Evolutionary conservation across 2,888 invertebrate species (phyloP).

Genomic region (Leucophenga montana): DNA sequence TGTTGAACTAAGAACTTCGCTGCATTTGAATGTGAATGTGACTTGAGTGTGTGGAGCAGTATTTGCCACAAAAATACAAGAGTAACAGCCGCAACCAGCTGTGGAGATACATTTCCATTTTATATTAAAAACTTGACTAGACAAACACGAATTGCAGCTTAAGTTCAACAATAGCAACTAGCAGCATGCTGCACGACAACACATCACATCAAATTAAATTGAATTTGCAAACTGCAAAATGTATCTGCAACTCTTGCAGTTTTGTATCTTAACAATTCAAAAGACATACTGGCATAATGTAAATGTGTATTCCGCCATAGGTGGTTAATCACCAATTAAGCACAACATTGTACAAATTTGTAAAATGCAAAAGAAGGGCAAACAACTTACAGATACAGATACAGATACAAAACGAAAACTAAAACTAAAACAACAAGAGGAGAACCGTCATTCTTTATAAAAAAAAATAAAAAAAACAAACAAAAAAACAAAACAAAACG

Average conservation of each 20-base stretch:
- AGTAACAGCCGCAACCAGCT: neutral
- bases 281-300: constrained; percentile 19
- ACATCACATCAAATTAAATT: constrained; percentile 25
- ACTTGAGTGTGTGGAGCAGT: neutral
- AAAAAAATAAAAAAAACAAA: constrained; percentile 1
- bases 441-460: constrained; percentile 44
- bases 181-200: constrained; percentile 25
- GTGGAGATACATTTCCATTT: constrained; percentile 20
- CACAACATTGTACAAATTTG: constrained; percentile 71
- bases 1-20: neutral
- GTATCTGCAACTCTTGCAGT: constrained; percentile 7
- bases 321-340: constrained; percentile 73
- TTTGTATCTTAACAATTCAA: constrained; percentile 37
- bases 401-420: constrained; percentile 6
- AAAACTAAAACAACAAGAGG: neutral
- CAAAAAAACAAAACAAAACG: constrained; percentile 28
- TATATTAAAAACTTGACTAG: constrained; percentile 21
- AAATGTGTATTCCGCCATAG: constrained; percentile 54
- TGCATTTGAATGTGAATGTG: neutral
- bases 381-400: constrained; percentile 32
- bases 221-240: neutral
- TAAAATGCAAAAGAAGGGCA: constrained; percentile 52
- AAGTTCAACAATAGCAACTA: constrained; percentile 7
- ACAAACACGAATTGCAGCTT: constrained; percentile 14
- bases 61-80: neutral